Conservation (phyloP, 2,113 vertebrate genomes). For the Aspidoscelis tigris region DNA sequence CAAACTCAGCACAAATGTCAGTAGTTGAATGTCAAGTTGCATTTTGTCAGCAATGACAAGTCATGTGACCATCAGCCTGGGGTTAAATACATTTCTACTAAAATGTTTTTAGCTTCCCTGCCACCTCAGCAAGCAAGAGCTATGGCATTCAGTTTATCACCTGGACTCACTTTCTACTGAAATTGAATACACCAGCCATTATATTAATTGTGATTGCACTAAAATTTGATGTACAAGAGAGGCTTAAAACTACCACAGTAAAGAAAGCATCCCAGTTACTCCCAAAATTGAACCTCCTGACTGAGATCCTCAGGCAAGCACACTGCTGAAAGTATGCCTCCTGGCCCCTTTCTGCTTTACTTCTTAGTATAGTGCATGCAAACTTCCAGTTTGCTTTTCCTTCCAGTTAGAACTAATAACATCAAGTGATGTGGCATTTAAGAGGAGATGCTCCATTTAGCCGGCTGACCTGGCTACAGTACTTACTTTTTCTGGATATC, state of each 20-base stretch:
- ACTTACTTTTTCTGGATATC: too few relatives aligned
- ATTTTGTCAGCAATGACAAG: conserved; percentile 26
- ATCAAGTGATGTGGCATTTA: too few relatives aligned
- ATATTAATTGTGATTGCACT: accelerated
- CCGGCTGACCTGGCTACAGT: too few relatives aligned
- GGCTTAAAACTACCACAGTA: not conserved
- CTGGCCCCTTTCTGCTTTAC: too few relatives aligned
- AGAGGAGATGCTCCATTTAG: too few relatives aligned
- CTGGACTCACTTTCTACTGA: conserved; percentile 6
- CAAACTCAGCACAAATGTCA: conserved; percentile 21
- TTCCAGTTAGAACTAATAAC: too few relatives aligned
- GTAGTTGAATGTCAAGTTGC: conserved; percentile 1
- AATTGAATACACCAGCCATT: not conserved
- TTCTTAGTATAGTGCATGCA: too few relatives aligned
- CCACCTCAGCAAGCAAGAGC: accelerated
- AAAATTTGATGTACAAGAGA: conserved; percentile 15
- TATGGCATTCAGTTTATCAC: not conserved
- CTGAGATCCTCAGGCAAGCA: too few relatives aligned
- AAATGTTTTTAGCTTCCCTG: accelerated
- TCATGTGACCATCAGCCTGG: conserved; percentile 16
- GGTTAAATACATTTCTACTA: not conserved
- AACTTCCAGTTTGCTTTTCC: too few relatives aligned
- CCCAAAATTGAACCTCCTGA: too few relatives aligned
- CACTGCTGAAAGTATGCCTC: too few relatives aligned
- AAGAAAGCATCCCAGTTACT: too few relatives aligned